Conservation (phyloP, 2,888 invertebrate species). For the Hirudinaria manillensis region DNA sequence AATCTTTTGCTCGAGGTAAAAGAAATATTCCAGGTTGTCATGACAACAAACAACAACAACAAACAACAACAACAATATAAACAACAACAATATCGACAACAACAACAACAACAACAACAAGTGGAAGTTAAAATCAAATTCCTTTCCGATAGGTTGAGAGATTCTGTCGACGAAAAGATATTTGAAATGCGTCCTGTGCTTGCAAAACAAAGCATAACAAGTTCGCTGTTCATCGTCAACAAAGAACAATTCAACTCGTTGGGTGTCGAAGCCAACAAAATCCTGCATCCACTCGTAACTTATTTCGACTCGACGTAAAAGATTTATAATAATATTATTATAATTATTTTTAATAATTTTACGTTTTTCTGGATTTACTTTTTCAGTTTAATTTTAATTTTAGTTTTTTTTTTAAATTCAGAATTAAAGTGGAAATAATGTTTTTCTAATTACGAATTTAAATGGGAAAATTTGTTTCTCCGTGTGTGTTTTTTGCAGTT, state of each 20-base stretch:
- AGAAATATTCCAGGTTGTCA: too few species aligned
- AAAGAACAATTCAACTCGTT: constrained; percentile 55
- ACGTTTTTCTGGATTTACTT: neutral
- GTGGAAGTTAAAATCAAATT: too few species aligned
- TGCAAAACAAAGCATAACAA: constrained; percentile 62
- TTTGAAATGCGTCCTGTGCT: constrained; percentile 83
- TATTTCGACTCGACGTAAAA: constrained; percentile 57
- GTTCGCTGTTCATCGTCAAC: constrained; percentile 82
- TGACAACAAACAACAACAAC: too few species aligned
- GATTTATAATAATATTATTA: neutral
- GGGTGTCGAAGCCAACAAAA: constrained; percentile 79
- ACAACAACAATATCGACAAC: too few species aligned
- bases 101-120: too few species aligned
- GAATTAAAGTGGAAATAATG: too few species aligned
- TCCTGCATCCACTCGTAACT: constrained; percentile 90
- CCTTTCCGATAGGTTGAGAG: neutral
- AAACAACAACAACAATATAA: too few species aligned
- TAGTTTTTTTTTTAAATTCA: too few species aligned
- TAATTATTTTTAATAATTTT: neutral
- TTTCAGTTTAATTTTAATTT: too few species aligned
- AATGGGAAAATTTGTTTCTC: too few species aligned
- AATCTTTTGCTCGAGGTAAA: constrained; percentile 77
- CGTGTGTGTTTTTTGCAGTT: too few species aligned
- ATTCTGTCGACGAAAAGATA: constrained; percentile 57
- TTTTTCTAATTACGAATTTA: too few species aligned